phyloP scores from a whole-genome alignment of 2,888 invertebrate species.

The Siphlonurus alternatus region DNA sequence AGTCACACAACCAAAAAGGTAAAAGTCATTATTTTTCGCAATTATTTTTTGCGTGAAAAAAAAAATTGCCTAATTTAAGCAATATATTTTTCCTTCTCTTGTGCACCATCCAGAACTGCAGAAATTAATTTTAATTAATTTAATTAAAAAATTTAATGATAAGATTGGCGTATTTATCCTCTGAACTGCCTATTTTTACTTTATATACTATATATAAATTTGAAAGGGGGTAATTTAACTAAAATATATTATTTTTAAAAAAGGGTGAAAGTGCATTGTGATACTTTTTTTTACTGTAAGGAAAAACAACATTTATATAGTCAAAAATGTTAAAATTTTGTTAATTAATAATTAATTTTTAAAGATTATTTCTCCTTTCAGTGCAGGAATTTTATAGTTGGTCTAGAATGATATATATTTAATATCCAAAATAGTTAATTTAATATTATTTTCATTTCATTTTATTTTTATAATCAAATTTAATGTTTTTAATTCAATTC shows the following conservation, averaged over 20 bases:
- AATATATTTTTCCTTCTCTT: background rate
- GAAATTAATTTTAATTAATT: background rate
- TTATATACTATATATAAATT: background rate
- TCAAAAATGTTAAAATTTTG: too few relatives aligned
- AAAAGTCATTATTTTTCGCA: background rate
- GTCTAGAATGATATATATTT: background rate
- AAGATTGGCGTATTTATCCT: background rate
- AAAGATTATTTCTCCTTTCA: background rate
- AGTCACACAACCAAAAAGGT: conserved; percentile 4
- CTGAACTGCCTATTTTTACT: background rate
- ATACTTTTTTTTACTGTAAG: background rate
- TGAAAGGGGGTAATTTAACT: background rate
- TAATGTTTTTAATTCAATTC: background rate
- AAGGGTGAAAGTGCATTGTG: background rate
- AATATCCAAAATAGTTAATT: background rate
- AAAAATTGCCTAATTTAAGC: background rate
- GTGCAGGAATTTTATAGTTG: background rate
- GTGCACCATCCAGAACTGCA: conserved; percentile 2
- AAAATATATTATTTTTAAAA: background rate
- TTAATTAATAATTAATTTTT: too few relatives aligned
- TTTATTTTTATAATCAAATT: background rate
- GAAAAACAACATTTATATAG: background rate
- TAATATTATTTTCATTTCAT: background rate
- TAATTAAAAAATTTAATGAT: background rate
- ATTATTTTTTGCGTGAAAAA: background rate